Base-by-base conservation (phyloP, 1,140 invertebrate genomes). In the Phymorhynchus buccinoides region DNA sequence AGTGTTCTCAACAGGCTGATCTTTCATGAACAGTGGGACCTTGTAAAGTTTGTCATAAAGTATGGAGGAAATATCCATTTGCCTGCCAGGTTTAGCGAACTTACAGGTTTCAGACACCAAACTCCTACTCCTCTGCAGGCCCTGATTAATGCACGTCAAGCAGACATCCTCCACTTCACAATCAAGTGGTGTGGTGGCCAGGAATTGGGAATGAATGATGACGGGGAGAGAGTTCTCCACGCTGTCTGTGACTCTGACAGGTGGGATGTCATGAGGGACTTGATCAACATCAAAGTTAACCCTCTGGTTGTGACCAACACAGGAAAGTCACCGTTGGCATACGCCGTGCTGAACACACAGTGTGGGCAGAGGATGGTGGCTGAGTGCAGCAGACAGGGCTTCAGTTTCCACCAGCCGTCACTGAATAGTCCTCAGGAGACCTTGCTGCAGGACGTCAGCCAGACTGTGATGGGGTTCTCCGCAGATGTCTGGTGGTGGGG, bases 381-480 rank as follows among this genome's bases (percentile, higher is more conserved):
- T 7, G 71, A 75, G n/a, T 75, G 71, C 71, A 75, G 35, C 71
- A 32, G 27, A 37, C 71, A 37, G 9, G 71, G 71, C 16, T 39
- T 75, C 71, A 75, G 71, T n/a, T 37, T 37, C 16, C 71, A 75
- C 37, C 71, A 75, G 32, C 71, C n/a, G n/a, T n/a, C n/a, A n/a
- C n/a, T n/a, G n/a, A n/a, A n/a, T n/a, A n/a, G n/a, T n/a, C n/a
- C n/a, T n/a, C 6, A 7, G 16, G 18, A 27, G 7, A 16, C 18
- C 14, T 30, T n/a, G 66, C 9, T n/a, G 30, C 18, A 7, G 18
- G n/a, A 41, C 18, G 22, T 18, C 9, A 41, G 16, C 71, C 32
- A 39, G 7, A 71, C 14, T 16, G 14, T 18, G 9, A 71, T n/a
- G 14, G 30, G 18, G 30, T 14, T 9, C 66, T 71, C 14, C 30